Percentiles rank a stretch among this genome's conserved stretches.
Conservation (phyloP, 2,113 vertebrate genomes). For the Carettochelys insculpta region DNA sequence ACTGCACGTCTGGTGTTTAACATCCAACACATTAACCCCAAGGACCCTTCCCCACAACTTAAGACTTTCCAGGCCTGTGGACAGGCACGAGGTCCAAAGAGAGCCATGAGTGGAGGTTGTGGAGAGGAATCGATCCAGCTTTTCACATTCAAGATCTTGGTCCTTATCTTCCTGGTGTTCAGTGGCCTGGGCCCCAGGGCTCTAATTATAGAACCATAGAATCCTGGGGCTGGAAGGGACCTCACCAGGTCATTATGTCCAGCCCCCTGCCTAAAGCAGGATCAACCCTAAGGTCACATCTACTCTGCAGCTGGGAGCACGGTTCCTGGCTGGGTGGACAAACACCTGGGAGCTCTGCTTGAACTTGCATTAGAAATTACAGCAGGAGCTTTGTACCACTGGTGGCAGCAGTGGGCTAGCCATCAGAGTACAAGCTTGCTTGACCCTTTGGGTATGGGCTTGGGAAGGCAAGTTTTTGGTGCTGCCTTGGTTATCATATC, state of each 20-base stretch:
- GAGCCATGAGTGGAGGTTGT: fast-evolving
- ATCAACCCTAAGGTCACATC: neutral
- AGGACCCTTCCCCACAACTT: neutral
- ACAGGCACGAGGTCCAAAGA: neutral
- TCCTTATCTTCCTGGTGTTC: neutral
- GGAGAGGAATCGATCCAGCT: too few species aligned
- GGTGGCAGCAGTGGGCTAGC: too few species aligned
- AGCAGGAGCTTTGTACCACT: neutral
- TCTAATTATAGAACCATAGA: too few species aligned
- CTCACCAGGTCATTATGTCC: too few species aligned
- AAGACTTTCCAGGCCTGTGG: neutral
- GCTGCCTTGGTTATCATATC: neutral
- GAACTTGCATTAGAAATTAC: neutral
- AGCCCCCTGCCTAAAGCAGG: too few species aligned
- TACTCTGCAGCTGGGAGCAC: neutral
- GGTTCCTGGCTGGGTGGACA: neutral
- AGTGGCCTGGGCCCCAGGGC: fast-evolving
- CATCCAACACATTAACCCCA: neutral
- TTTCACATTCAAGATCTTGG: neutral
- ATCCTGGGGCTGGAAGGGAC: too few species aligned
- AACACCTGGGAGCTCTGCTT: neutral
- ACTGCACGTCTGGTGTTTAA: neutral
- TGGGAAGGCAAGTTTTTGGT: neutral
- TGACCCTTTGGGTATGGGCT: neutral
- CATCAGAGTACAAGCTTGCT: neutral